Base-by-base conservation (phyloP, 1,140 invertebrate species). In the Drusus annulatus region DNA sequence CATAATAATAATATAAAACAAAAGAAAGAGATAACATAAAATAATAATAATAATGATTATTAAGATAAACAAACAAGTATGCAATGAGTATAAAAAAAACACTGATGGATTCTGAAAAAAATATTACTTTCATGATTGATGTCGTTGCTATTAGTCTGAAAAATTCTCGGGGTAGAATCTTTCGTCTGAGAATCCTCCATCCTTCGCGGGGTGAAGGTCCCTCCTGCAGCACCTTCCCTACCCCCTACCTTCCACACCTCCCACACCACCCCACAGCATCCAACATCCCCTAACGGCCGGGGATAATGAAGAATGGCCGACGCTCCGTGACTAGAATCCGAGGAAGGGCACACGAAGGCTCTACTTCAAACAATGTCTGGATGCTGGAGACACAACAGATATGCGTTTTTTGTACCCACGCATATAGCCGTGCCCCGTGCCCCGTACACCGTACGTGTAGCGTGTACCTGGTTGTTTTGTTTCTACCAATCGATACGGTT, bases 281-380 rank as follows among this genome's bases (percentile, higher is more conserved):
- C 80, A 58, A 65, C 82, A 31, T 56, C 75, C 56, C 65, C 65
- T 69, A 52, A 25, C 69, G 23, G 45, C 50, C 69, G 58, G 83
- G 85, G 84, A 84, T 85, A 86, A 87, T 87, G 86, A 87, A 88
- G 86, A 88, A 88, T 88, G 86, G 86, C 86, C 86, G 84, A 79
- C 82, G 84, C 75, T 83, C 84, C 87, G 86, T 86, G 87, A 86
- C 85, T 78, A 76, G 87, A 87, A 88, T 88, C 56, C 25, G 17
- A 36, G 16, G 63, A 68, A 16, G 2, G 31, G 28, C 25, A 36
- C 15, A 31, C 17, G 23, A 25, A 25, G 17, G 60, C 23, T 63
- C 13, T 63, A 15, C 23, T 63, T 19, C 23, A 21, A 63, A 25
- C 19, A 25, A 63, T 13, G 60, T 63, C 60, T 63, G 60, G 19